Conservation (phyloP, 2,797 vertebrate genomes). For the Cuniculus paca region DNA sequence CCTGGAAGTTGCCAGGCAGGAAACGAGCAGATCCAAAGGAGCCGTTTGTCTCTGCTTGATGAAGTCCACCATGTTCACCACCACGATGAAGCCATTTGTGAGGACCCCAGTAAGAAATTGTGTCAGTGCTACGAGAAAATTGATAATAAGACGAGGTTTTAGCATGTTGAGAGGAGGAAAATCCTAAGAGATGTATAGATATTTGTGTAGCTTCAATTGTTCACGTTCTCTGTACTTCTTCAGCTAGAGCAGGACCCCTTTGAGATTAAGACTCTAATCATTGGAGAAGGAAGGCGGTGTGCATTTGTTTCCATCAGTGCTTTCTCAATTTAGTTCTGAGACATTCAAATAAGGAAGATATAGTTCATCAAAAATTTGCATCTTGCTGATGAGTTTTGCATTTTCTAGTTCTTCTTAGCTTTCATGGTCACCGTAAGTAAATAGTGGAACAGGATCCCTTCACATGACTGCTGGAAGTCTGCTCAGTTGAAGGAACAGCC, state of each 20-base stretch:
- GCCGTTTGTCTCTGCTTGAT: constrained; percentile 36
- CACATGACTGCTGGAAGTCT: too few relatives aligned
- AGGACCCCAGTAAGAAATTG: constrained; percentile 27
- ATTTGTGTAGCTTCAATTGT: background rate
- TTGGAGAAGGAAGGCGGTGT: background rate
- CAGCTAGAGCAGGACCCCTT: fast-evolving
- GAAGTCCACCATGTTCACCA: background rate
- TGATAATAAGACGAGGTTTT: fast-evolving
- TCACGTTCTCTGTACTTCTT: background rate
- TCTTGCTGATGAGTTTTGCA: constrained; percentile 63
- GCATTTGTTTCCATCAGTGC: background rate
- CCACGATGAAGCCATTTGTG: constrained; percentile 60
- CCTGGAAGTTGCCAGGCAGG: constrained; percentile 32
- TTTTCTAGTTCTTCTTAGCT: constrained; percentile 32
- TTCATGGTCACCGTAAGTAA: constrained; percentile 42
- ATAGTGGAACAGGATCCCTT: background rate
- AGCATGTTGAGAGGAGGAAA: constrained; percentile 59
- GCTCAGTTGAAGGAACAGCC: fast-evolving
- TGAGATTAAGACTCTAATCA: background rate
- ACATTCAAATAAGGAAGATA: constrained; percentile 78
- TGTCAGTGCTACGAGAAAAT: background rate
- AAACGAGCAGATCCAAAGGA: constrained; percentile 59
- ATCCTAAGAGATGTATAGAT: background rate
- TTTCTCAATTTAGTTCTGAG: background rate
- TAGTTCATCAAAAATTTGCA: constrained; percentile 28